Base-by-base conservation (phyloP, 1,140 invertebrate species). In the Leptonema lineaticorne region DNA sequence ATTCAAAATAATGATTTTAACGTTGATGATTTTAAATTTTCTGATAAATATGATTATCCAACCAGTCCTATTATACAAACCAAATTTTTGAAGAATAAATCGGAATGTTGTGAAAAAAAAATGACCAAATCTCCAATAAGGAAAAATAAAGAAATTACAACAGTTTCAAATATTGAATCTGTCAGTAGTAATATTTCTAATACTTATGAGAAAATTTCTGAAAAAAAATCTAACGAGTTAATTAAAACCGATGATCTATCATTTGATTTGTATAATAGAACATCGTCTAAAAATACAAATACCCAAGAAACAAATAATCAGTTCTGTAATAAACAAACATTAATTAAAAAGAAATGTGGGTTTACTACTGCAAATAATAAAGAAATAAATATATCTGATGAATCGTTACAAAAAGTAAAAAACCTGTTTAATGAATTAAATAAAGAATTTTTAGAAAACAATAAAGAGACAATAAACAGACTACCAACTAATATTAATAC, bases 291-390 rank as follows among this genome's bases (percentile, higher is more conserved):
- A n/a, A n/a, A n/a, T n/a, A n/a, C n/a, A n/a, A n/a, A n/a, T n/a
- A n/a, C n/a, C n/a, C n/a, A n/a, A n/a, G n/a, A n/a, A n/a, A n/a
- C n/a, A n/a, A n/a, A n/a, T n/a, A n/a, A n/a, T n/a, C n/a, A n/a
- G n/a, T n/a, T n/a, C n/a, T n/a, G n/a, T n/a, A n/a, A n/a, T n/a
- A n/a, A n/a, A n/a, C n/a, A n/a, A n/a, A n/a, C n/a, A n/a, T n/a
- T n/a, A n/a, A n/a, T n/a, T n/a, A n/a, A n/a, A n/a, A n/a, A n/a
- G n/a, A n/a, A n/a, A 26, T 28, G 37, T 18, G 64, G 50, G 2
- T 67, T 70, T 64, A 18, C 58, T n/a, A 70, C 69, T 14, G 69
- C 41, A n/a, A 70, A 27, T 60, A 62, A 62, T 62, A 62, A 41
- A 37, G 6, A 37, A 7, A 62, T 37, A 1, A 41, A 37, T 27